phyloP scores from a whole-genome alignment of 2,797 vertebrate species.

The Xenops minutus region DNA sequence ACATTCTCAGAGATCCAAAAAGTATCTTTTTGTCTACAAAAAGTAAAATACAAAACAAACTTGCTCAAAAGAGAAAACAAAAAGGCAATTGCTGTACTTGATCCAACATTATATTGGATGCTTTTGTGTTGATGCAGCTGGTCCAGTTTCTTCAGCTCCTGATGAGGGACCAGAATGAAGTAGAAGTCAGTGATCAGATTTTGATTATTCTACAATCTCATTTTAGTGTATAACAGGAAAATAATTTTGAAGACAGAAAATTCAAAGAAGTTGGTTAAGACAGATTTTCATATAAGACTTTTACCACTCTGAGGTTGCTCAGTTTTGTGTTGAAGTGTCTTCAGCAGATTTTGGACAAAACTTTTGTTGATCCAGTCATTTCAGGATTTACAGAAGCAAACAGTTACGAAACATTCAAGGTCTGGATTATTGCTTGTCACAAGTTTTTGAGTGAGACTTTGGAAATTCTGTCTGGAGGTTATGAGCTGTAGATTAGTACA shows the following conservation, averaged over 20 bases:
- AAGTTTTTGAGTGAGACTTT: background rate
- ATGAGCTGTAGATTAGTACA: background rate
- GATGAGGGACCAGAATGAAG: background rate
- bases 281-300: background rate
- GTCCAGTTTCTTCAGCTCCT: background rate
- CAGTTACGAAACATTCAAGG: background rate
- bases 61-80: slow-evolving; percentile 36
- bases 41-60: slow-evolving; percentile 39
- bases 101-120: background rate
- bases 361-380: background rate
- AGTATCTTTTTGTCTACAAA: slow-evolving; percentile 29
- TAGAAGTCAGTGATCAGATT: background rate
- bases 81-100: background rate
- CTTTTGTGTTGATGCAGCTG: slow-evolving; percentile 47
- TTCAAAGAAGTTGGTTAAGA: background rate
- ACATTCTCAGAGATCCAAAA: slow-evolving; percentile 36
- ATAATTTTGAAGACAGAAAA: background rate
- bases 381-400: background rate
- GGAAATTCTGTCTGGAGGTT: background rate
- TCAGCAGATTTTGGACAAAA: background rate
- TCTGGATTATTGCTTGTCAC: background rate
- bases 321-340: background rate
- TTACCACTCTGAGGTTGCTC: background rate
- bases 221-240: background rate
- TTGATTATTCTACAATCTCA: background rate